A percentile compares a stretch with the other conserved stretches of the same genome.
These are phyloP conservation scores for Acromyrmex heyeri DNA, from an alignment of 1,140 invertebrate species.

Conservation along the genomic window DNA sequence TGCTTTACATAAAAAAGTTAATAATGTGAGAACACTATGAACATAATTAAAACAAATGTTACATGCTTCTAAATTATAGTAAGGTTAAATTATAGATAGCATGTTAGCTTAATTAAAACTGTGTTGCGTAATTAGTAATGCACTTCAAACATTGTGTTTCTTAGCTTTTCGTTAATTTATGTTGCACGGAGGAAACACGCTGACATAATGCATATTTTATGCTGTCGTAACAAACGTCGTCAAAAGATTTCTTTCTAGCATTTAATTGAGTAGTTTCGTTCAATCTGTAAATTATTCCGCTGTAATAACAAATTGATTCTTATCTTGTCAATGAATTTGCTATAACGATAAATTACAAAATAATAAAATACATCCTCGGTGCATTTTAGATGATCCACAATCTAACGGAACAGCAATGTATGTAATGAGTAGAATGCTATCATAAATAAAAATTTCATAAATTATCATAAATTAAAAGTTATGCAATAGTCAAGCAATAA, in stretches of 20 bases:
- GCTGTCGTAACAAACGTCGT: not conserved
- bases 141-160: not conserved
- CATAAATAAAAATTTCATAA: not conserved
- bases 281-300: not conserved
- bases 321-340: not conserved
- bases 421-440: not conserved
- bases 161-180: not conserved
- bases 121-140: not conserved
- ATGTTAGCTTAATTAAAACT: not conserved
- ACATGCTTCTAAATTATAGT: not conserved
- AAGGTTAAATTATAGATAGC: no score
- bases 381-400: not conserved
- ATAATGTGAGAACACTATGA: not conserved
- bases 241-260: not conserved
- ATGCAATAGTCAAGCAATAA: not conserved
- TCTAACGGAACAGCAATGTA: not conserved
- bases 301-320: not conserved
- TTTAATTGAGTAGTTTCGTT: not conserved
- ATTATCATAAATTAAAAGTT: no score
- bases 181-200: not conserved
- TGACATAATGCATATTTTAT: not conserved
- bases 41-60: not conserved
- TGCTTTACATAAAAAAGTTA: not conserved
- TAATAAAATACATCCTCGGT: not conserved
- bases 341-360: not conserved